These are phyloP conservation scores for Hypanus sabinus DNA, from an alignment of 2,113 vertebrate species.

Conservation along the genomic window DNA sequence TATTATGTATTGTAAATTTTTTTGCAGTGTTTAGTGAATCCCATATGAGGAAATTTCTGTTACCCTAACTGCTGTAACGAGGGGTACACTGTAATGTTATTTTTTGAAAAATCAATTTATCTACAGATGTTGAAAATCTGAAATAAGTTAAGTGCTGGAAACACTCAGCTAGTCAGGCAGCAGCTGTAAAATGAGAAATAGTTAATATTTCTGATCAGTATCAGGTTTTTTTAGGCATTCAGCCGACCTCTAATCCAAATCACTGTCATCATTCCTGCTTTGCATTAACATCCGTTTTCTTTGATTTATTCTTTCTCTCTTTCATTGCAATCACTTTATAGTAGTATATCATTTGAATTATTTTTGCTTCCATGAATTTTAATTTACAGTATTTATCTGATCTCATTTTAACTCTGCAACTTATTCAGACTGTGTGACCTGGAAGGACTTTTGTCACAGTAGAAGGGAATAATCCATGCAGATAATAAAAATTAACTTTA, in stretches of 20 bases:
- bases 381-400: neutral
- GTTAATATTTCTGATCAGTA: too few relatives aligned
- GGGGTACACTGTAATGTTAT: too few relatives aligned
- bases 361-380: neutral
- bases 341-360: neutral
- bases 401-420: neutral
- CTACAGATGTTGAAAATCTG: too few relatives aligned
- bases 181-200: too few relatives aligned
- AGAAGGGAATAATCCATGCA: constrained; percentile 59
- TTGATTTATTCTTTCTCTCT: neutral
- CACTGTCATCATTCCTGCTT: neutral
- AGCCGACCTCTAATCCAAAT: neutral
- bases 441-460: constrained; percentile 60
- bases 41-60: too few relatives aligned
- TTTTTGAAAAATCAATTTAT: too few relatives aligned
- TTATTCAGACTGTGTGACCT: constrained; percentile 55
- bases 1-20: too few relatives aligned
- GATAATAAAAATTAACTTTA: constrained; percentile 61
- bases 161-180: too few relatives aligned
- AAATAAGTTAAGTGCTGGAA: too few relatives aligned
- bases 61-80: too few relatives aligned
- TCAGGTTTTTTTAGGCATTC: neutral
- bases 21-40: too few relatives aligned
- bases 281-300: neutral
- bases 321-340: neutral